Conservation (phyloP, 2,797 vertebrate species). For the Spondyliosoma cantharus region DNA sequence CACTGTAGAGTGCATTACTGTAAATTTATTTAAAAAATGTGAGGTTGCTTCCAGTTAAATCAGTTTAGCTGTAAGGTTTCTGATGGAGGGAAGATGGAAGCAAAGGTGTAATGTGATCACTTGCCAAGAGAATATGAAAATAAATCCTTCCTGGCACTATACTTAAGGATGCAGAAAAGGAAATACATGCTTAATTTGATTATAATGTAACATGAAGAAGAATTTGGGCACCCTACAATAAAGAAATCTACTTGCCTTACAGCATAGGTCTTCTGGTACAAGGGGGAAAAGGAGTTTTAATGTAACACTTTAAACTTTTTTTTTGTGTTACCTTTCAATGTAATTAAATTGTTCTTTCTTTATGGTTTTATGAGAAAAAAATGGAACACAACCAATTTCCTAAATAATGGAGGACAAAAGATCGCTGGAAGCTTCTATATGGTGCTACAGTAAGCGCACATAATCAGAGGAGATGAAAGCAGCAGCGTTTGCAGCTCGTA, state of each 20-base stretch:
- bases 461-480: conserved; percentile 34
- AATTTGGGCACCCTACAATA: conserved; percentile 29
- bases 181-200: conserved; percentile 66
- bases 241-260: conserved; percentile 26
- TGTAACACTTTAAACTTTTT: conserved; percentile 9
- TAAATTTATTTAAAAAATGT: conserved; percentile 47
- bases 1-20: conserved; percentile 42
- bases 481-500: conserved; percentile 37
- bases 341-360: conserved; percentile 10
- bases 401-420: not conserved
- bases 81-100: conserved; percentile 44
- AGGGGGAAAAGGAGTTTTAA: conserved; percentile 4
- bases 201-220: conserved; percentile 53
- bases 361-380: not conserved
- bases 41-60: conserved; percentile 47
- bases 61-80: conserved; percentile 53
- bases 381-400: not conserved
- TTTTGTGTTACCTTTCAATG: too few species aligned
- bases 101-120: conserved; percentile 56
- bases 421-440: conserved; percentile 16
- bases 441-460: conserved; percentile 5
- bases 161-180: conserved; percentile 57
- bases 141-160: conserved; percentile 49
- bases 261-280: conserved; percentile 17
- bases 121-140: conserved; percentile 57